Evolutionary conservation across 2,888 invertebrate genomes (phyloP).

Genomic region (Sussaba pulchella): DNA sequence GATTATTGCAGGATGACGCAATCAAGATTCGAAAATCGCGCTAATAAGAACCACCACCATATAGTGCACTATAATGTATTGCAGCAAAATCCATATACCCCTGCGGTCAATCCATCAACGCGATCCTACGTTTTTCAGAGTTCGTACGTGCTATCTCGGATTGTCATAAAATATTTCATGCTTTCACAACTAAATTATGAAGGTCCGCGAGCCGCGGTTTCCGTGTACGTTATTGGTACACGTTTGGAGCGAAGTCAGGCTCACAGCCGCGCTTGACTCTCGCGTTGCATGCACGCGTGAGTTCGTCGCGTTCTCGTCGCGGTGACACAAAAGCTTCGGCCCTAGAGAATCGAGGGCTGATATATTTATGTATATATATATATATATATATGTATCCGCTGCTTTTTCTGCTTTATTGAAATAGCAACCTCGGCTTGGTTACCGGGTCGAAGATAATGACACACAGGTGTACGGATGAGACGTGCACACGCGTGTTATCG

Average conservation of each 20-base stretch:
- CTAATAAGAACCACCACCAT: no score
- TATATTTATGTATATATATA: no score
- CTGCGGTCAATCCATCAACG: conserved; percentile 69
- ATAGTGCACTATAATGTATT: neutral
- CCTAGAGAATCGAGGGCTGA: no score
- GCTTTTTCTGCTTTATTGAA: conserved; percentile 64
- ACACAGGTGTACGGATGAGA: conserved; percentile 9
- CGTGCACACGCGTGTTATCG: conserved; percentile 5
- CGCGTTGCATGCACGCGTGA: conserved; percentile 68
- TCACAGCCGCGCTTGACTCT: conserved; percentile 6
- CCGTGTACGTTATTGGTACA: conserved; percentile 12
- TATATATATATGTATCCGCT: no score
- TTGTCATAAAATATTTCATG: conserved; percentile 72
- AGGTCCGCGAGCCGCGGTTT: conserved; percentile 53
- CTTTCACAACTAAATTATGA: conserved; percentile 73
- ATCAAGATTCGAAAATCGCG: no score
- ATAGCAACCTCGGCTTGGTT: conserved; percentile 54
- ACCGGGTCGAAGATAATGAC: conserved; percentile 1
- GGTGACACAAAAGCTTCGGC: conserved; percentile 62
- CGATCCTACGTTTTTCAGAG: conserved; percentile 68
- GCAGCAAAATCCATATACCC: conserved; percentile 37
- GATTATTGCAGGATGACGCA: no score
- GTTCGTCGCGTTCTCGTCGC: conserved; percentile 50
- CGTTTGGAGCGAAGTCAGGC: neutral
- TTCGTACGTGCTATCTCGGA: conserved; percentile 61